These are phyloP conservation scores for Haliclystus octoradiatus DNA, from an alignment of 30 jellyfish, hydroid and myxozoan species.

Conservation along the genomic window DNA sequence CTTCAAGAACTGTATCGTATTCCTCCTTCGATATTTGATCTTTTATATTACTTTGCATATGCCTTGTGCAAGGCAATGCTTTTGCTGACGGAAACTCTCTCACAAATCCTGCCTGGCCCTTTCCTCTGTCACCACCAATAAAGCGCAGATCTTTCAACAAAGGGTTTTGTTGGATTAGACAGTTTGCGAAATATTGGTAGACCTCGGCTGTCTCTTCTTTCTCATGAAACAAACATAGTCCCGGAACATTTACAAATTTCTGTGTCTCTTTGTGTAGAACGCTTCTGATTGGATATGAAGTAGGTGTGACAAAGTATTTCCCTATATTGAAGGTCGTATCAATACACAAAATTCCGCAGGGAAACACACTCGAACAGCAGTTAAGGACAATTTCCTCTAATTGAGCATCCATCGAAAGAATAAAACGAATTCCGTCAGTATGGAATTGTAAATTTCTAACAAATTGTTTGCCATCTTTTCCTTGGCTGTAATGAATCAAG, in stretches of 20 bases:
- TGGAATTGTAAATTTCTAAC: conserved; percentile 2
- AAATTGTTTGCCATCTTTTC: not conserved
- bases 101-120: conserved; percentile 8
- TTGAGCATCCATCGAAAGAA: not conserved
- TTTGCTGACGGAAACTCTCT: not conserved
- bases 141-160: not conserved
- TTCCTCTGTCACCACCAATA: conserved; percentile 12
- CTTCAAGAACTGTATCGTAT: not conserved
- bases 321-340: conserved; percentile 3
- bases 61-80: not conserved
- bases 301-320: not conserved
- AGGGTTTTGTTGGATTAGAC: not conserved
- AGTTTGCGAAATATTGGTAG: not conserved
- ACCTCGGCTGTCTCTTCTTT: conserved; percentile 7
- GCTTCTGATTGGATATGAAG: not conserved
- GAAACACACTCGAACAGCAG: not conserved
- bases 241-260: conserved; percentile 7
- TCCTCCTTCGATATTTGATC: not conserved
- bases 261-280: not conserved
- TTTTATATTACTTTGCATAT: not conserved
- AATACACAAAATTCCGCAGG: conserved; percentile 9
- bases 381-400: not conserved
- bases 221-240: conserved; percentile 4
- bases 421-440: conserved; percentile 3
- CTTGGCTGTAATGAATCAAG: not conserved